These are phyloP conservation scores for Apotomis turbidana DNA, from an alignment of 2,888 invertebrate species.

Conservation along the genomic window DNA sequence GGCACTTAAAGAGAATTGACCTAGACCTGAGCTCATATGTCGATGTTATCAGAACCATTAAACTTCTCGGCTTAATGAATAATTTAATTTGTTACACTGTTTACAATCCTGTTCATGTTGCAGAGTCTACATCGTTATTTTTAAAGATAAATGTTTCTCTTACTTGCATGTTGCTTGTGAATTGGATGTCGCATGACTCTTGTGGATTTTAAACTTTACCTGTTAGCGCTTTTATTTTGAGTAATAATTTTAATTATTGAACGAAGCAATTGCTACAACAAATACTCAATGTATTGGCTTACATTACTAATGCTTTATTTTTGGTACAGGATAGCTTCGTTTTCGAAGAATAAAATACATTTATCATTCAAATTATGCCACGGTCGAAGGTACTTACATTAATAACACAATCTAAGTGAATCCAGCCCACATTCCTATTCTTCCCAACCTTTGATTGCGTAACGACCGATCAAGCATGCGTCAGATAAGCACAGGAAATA, in stretches of 20 bases:
- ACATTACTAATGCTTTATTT: too few relatives aligned
- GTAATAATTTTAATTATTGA: too few relatives aligned
- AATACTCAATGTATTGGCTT: too few relatives aligned
- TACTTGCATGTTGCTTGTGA: background rate
- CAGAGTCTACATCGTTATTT: background rate
- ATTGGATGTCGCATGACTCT: too few relatives aligned
- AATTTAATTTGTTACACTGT: slow-evolving; percentile 5
- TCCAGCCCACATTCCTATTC: background rate
- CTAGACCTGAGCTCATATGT: slow-evolving; percentile 11
- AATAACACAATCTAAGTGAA: background rate
- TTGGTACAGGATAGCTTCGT: too few relatives aligned
- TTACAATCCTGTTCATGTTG: background rate
- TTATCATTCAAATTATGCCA: too few relatives aligned
- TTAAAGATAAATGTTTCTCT: background rate
- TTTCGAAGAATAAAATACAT: too few relatives aligned
- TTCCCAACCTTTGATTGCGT: slow-evolving; percentile 29
- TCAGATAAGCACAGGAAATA: slow-evolving; percentile 75
- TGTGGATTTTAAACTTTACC: too few relatives aligned
- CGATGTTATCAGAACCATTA: slow-evolving; percentile 17
- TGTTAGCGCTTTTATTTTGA: too few relatives aligned
- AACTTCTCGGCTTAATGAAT: slow-evolving; percentile 18
- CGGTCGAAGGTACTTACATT: background rate
- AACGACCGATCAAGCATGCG: slow-evolving; percentile 33
- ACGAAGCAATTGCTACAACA: too few relatives aligned
- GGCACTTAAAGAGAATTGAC: slow-evolving; percentile 12